A percentile compares a stretch with the other conserved stretches of the same genome.
phyloP scores from a whole-genome alignment of 2,113 vertebrate species.

The Amia ocellicauda region DNA sequence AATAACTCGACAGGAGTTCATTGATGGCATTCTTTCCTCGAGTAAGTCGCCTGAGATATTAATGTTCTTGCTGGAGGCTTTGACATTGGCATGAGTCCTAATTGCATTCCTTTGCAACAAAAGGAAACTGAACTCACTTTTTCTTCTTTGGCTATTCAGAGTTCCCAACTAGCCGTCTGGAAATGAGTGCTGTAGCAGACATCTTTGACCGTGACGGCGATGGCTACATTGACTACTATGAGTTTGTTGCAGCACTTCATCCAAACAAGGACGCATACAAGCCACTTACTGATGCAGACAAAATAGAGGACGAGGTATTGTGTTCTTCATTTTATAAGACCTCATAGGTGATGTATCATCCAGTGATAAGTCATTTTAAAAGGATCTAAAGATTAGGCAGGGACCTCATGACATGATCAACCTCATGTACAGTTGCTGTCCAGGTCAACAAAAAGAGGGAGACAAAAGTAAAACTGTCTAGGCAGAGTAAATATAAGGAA shows the following conservation, averaged over 20 bases:
- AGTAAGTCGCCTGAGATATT: constrained; percentile 73
- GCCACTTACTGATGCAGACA: constrained; percentile 93
- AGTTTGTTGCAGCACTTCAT: constrained; percentile 96
- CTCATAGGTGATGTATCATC: too few species aligned
- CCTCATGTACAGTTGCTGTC: too few species aligned
- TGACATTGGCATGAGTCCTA: too few species aligned
- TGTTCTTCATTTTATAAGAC: too few species aligned
- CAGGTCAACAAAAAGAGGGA: too few species aligned
- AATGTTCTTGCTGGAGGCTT: too few species aligned
- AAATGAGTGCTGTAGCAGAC: constrained; percentile 98
- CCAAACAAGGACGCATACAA: constrained; percentile 98
- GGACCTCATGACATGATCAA: too few species aligned
- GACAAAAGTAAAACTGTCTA: too few species aligned
- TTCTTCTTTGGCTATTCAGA: constrained; percentile 52
- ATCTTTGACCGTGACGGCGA: constrained; percentile 97
- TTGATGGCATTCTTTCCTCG: constrained; percentile 96
- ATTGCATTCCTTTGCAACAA: neutral
- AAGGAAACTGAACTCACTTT: neutral
- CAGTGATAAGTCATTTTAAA: too few species aligned
- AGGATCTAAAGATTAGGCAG: too few species aligned
- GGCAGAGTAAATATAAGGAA: too few species aligned
- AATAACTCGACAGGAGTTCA: constrained; percentile 96
- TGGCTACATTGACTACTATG: constrained; percentile 97
- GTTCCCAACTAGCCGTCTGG: constrained; percentile 93
- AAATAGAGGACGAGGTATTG: constrained; percentile 96